These are phyloP conservation scores for Tethya wilhelma DNA, from an alignment of 37 sponge, comb jelly and placozoan species.

Conservation along the genomic window DNA sequence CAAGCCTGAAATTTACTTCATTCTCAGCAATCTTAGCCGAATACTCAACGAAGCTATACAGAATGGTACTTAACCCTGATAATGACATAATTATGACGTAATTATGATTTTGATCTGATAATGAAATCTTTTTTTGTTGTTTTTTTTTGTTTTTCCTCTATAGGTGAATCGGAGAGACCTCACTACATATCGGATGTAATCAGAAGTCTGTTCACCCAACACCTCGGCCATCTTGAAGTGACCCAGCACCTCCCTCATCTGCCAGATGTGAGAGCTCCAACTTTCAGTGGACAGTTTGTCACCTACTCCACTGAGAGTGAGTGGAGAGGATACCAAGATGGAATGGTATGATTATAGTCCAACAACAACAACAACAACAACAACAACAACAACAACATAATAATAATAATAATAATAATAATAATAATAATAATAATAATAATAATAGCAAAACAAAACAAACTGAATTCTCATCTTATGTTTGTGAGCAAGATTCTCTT, in stretches of 20 bases:
- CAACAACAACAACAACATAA: too few species aligned
- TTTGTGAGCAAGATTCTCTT: too few species aligned
- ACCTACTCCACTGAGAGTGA: conserved; percentile 39
- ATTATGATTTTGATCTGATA: background rate
- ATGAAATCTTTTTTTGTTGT: background rate
- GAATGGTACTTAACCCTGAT: background rate
- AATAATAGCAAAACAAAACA: too few species aligned
- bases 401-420: too few species aligned
- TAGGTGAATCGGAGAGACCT: conserved; percentile 43
- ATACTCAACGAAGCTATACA: background rate
- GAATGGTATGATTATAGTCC: conserved; percentile 69
- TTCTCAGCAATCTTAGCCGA: conserved; percentile 23
- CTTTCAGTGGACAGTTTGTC: conserved; percentile 59
- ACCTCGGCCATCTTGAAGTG: background rate
- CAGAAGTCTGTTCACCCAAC: conserved; percentile 26
- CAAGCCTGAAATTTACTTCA: conserved; percentile 12
- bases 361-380: too few species aligned
- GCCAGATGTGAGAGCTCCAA: conserved; percentile 45
- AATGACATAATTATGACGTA: background rate
- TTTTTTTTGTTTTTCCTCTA: background rate
- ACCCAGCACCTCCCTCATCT: conserved; percentile 28
- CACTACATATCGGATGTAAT: conserved; percentile 52
- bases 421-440: too few species aligned
- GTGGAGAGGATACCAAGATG: conserved; percentile 61
- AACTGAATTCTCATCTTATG: too few species aligned